Evolutionary conservation across 2,797 vertebrate species (phyloP).

Genomic region (Pelodytes ibericus): DNA sequence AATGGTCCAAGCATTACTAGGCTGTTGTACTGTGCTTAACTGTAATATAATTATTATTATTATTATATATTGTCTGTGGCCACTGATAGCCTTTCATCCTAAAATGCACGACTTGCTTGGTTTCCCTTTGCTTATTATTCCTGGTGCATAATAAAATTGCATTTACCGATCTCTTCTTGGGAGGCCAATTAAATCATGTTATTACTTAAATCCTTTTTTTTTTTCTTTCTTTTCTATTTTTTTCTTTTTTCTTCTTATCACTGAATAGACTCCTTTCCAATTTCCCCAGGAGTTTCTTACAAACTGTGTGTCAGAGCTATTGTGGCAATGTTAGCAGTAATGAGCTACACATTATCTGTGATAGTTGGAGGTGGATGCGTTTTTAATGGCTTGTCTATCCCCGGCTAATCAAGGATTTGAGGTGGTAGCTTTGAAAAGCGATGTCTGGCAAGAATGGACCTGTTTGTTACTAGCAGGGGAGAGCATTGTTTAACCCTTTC

Average conservation of each 20-base stretch:
- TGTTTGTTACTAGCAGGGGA: constrained; percentile 35
- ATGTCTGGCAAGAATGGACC: constrained; percentile 48
- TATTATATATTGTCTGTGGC: neutral
- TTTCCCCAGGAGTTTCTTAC: constrained; percentile 67
- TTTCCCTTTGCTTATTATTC: constrained; percentile 53
- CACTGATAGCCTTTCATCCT: neutral
- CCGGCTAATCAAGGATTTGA: constrained; percentile 70
- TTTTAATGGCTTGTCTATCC: constrained; percentile 74
- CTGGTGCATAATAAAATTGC: constrained; percentile 55
- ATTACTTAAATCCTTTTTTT: constrained; percentile 57
- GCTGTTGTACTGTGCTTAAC: no score
- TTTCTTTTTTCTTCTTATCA: constrained; percentile 32
- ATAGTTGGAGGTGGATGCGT: constrained; percentile 71
- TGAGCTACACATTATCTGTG: constrained; percentile 70
- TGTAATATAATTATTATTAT: neutral
- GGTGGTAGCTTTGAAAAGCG: constrained; percentile 59
- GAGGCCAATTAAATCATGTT: constrained; percentile 62
- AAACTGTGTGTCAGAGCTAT: constrained; percentile 67
- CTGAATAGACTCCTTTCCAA: constrained; percentile 59
- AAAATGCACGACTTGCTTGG: constrained; percentile 26
- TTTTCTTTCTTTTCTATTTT: neutral
- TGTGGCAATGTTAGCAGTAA: constrained; percentile 69
- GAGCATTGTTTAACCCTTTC: constrained; percentile 42
- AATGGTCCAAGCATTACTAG: no score
- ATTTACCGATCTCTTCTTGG: constrained; percentile 56